A percentile compares a stretch with the other conserved stretches of the same genome.
These are phyloP conservation scores for Sebastes dallii DNA, from an alignment of 2,797 vertebrate species.

Conservation along the genomic window DNA sequence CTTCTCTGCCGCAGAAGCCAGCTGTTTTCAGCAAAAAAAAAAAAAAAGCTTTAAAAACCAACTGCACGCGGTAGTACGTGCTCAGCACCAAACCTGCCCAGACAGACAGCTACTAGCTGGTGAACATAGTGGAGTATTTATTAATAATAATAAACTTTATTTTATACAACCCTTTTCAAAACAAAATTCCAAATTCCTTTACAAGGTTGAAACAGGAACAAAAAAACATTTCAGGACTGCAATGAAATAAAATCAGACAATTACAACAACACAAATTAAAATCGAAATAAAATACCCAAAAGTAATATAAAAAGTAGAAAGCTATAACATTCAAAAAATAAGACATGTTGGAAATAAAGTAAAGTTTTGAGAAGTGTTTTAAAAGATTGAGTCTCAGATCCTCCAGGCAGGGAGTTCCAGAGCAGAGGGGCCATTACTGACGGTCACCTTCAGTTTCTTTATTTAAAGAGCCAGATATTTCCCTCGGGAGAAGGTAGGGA, in stretches of 20 bases:
- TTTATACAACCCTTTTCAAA: neutral
- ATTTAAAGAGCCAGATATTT: neutral
- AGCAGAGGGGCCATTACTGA: too few species aligned
- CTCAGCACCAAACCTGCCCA: neutral
- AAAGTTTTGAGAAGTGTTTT: too few species aligned
- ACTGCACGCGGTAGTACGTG: neutral
- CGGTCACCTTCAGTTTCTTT: neutral
- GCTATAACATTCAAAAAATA: too few species aligned
- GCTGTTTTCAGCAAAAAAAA: neutral
- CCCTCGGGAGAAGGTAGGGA: too few species aligned
- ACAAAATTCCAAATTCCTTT: neutral
- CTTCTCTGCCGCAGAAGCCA: neutral
- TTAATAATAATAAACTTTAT: neutral
- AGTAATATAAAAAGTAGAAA: neutral
- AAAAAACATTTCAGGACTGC: neutral
- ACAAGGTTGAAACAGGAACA: neutral
- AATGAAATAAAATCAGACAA: neutral
- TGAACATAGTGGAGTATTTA: neutral
- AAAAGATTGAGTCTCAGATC: too few species aligned
- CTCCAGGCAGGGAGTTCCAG: too few species aligned
- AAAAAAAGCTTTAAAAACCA: neutral
- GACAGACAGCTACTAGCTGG: neutral
- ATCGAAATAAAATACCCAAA: neutral
- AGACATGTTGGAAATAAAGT: neutral
- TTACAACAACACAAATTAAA: neutral